phyloP scores from a whole-genome alignment of 2,113 vertebrate genomes.

The Amphiprion ocellaris region DNA sequence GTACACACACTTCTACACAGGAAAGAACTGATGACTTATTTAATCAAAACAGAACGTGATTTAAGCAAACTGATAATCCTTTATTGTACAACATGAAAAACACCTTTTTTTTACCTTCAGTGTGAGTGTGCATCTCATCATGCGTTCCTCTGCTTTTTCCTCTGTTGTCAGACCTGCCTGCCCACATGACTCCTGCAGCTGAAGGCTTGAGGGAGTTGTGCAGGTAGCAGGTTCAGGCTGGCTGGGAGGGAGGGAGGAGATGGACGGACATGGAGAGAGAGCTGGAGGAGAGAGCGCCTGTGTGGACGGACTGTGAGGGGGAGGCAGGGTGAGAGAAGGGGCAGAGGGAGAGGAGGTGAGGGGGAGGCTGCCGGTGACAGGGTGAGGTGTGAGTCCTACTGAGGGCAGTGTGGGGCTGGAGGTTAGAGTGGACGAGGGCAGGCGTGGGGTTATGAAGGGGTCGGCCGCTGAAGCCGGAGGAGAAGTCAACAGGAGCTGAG shows the following conservation, averaged over 20 bases:
- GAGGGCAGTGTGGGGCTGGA: constrained; percentile 54
- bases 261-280: constrained; percentile 41
- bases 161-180: neutral
- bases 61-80: neutral
- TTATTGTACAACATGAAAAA: neutral
- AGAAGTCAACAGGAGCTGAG: constrained; percentile 63
- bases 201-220: neutral
- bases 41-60: neutral
- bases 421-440: constrained; percentile 2
- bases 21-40: neutral
- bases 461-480: constrained; percentile 24
- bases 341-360: constrained; percentile 32
- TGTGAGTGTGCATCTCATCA: constrained; percentile 49
- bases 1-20: neutral
- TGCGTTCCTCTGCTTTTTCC: constrained; percentile 1
- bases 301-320: constrained; percentile 32
- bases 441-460: neutral
- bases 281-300: constrained; percentile 44
- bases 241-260: constrained; percentile 5
- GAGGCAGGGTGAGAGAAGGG: constrained; percentile 48
- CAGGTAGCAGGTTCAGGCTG: neutral
- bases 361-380: neutral
- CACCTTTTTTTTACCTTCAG: constrained; percentile 64
- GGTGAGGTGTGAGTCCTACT: constrained; percentile 57
- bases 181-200: neutral